Evolutionary conservation across 2,797 vertebrate species (phyloP).

Genomic region (Coendou prehensilis): DNA sequence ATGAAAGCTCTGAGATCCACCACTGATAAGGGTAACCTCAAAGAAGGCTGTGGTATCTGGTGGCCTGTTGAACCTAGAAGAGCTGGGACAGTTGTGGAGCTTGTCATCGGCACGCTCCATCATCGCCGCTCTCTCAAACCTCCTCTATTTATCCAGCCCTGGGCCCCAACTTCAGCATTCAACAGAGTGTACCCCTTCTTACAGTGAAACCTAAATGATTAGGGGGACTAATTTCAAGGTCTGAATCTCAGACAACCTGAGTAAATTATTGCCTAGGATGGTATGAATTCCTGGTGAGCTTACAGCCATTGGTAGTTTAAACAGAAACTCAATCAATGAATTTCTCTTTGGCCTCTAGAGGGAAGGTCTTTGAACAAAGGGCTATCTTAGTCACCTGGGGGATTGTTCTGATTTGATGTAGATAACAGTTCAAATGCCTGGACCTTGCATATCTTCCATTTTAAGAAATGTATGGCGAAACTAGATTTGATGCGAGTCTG

Average conservation of each 20-base stretch:
- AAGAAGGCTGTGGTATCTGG: not conserved
- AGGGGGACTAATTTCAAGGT: not conserved
- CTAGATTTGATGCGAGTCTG: not conserved
- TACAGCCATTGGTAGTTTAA: not conserved
- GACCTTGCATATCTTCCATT: constrained; percentile 1
- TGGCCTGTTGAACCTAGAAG: not conserved
- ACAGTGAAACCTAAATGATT: not conserved
- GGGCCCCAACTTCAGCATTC: not conserved
- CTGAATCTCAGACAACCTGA: not conserved
- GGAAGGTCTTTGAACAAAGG: not conserved
- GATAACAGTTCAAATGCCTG: not conserved
- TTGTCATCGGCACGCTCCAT: not conserved
- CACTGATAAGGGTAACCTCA: not conserved
- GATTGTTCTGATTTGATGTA: constrained; percentile 6
- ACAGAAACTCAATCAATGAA: not conserved
- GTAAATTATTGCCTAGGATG: not conserved
- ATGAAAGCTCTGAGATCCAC: not conserved
- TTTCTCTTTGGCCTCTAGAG: constrained; percentile 12
- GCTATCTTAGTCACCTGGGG: not conserved
- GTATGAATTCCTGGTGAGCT: too few species aligned
- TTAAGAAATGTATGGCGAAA: not conserved
- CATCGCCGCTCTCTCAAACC: not conserved
- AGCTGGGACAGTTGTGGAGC: not conserved
- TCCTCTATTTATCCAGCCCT: not conserved
- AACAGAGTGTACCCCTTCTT: not conserved